Base-by-base conservation (phyloP, 2,797 vertebrate genomes). In the Urophycis tenuis region DNA sequence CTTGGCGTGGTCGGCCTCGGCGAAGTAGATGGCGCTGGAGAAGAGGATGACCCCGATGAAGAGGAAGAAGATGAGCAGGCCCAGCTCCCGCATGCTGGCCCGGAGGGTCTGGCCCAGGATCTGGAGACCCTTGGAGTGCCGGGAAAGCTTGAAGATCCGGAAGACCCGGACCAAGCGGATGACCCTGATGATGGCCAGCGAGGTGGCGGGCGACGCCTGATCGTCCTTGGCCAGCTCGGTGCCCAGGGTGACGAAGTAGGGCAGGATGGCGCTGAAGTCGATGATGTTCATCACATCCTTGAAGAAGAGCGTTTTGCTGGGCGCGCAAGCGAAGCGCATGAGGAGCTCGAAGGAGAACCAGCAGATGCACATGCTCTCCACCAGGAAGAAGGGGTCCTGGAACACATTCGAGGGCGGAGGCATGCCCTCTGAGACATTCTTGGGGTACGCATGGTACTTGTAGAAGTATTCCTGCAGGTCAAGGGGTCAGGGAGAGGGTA, bases 251-350 rank as follows among this genome's bases (percentile, higher is more conserved):
- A 97, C 93, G 78, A 97, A 97, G 80, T 95, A 97, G 0, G 96
- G 96, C 10, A 96, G 84, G 85, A 97, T 97, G 83, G 96, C 95
- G 29, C 92, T 91, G 70, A 96, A 95, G 83, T 97, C 96, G 30
- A 97, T 97, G 75, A 96, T 92, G 89, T 97, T 97, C 96, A 97
- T 97, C 85, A 96, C 89, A 4, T 95, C 94, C 87, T 95, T 95
- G 89, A 96, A 96, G 88, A 97, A 97, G 31, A 79, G 82, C 0
- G 84, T 81, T 85, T 97, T 97, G 90, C 95, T 96, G 1, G 96
- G 96, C 53, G 87, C 90, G 73, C 91, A 89, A 2, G 85, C 0
- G 17, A 97, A 93, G 3, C 96, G 92, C 77, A 96, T 92, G 60
- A 94, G 10, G 14, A 97, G 91, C 90, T 97, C 96, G 3, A 96